Evolutionary conservation across 2,888 invertebrate genomes (phyloP), one percentile per base, ranked within the genome.

Genomic region (Chalcosyrphus nemorum): DNA sequence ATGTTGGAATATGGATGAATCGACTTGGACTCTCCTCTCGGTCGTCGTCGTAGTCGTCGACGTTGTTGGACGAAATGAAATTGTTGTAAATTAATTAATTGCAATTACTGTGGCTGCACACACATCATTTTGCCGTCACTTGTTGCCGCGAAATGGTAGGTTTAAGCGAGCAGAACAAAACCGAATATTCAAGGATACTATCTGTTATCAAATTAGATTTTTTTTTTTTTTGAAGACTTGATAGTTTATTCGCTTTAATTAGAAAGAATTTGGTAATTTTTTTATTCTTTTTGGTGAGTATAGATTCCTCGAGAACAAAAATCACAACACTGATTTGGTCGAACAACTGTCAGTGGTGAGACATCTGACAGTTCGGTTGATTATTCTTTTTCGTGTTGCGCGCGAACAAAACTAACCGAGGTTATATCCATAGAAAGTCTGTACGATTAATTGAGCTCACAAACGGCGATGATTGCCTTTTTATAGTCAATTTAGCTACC

Each of bases 401-500:
- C 77, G 81, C 86, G 54, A 65, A 75, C 81, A 63, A 45, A 61
- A 70, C 80, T 70, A 68, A 68, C 78, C 86, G 87, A 86, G 87
- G 87, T 86, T 87, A 71, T 85, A 86, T 87, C 88, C 88, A 89
- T 85, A 86, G 88, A 88, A 88, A 90, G 88, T 88, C 90, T 88
- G 88, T 88, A 88, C 89, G 90, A 90, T 91, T 91, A 91, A 91
- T 91, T 91, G 91, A 91, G 90, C 88, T 89, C 89, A 88, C 89
- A 89, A 89, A 89, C 88, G 88, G 87, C 89, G 93, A 93, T 91
- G 93, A 95, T 92, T 96, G 96, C 95, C 96, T 94, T 91, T 92
- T 92, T 91, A 91, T 90, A 91, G 90, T 87, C 90, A 91, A 90
- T 90, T 90, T 90, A 89, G 87, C 59, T 84, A 74, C 87, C 88